phyloP scores from a whole-genome alignment of 2,113 vertebrate genomes.

The Psettodes erumei region DNA sequence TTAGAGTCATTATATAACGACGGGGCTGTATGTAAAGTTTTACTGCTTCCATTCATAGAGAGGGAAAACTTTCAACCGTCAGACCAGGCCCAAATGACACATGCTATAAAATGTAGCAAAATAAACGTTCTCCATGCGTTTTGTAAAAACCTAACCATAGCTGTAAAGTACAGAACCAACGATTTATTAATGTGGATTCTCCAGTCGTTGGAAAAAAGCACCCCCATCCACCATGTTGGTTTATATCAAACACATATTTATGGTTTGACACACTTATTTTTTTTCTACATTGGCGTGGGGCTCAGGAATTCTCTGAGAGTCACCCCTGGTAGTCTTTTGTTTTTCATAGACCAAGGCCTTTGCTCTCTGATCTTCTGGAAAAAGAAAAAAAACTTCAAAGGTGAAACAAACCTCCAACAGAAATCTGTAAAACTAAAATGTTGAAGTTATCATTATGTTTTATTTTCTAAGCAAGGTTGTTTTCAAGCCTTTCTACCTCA shows the following conservation, averaged over 20 bases:
- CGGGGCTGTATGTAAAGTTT: constrained; percentile 41
- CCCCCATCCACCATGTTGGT: constrained; percentile 29
- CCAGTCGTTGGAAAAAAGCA: constrained; percentile 53
- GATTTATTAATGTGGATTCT: constrained; percentile 68
- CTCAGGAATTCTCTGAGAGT: constrained; percentile 31
- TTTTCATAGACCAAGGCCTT: constrained; percentile 16
- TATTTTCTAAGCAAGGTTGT: constrained; percentile 9
- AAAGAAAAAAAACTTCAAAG: constrained; percentile 26
- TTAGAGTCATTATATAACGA: constrained; percentile 39
- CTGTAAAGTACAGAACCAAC: constrained; percentile 32
- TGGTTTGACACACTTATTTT: constrained; percentile 64
- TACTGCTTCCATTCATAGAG: constrained; percentile 54
- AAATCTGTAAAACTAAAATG: not conserved
- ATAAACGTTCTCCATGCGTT: constrained; percentile 53
- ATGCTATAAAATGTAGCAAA: constrained; percentile 59
- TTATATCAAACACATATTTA: constrained; percentile 66
- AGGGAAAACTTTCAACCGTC: constrained; percentile 21
- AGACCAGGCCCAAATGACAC: constrained; percentile 51
- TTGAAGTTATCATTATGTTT: constrained; percentile 26
- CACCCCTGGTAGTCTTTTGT: constrained; percentile 27
- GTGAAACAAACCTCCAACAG: not conserved
- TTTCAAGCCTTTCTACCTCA: constrained; percentile 31
- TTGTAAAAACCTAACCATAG: constrained; percentile 44
- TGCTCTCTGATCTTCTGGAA: constrained; percentile 23
- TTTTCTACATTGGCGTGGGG: constrained; percentile 55